These are phyloP conservation scores for Apis mellifera DNA, from an alignment of 1,140 invertebrate genomes.

Conservation along the genomic window Amel_HAv3.1 CM009936.2:3652001-3652500, in stretches of 20 bases:
- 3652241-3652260: background rate
- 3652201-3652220: background rate
- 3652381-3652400: too few species aligned
- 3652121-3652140: conserved; percentile 27
- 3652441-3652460: too few species aligned
- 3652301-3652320: background rate
- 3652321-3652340: conserved; percentile 70
- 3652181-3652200: background rate
- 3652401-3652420: too few species aligned
- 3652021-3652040: conserved; percentile 34
- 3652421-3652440: too few species aligned
- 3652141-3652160: conserved; percentile 41
- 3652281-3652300: background rate
- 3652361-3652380: too few species aligned
- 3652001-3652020: background rate
- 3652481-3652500: too few species aligned
- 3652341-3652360: conserved; percentile 30
- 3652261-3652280: conserved; percentile 24
- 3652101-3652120: conserved; percentile 31
- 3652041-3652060: conserved; percentile 11
- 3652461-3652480: too few species aligned
- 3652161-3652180: conserved; percentile 8
- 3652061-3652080: conserved; percentile 9
- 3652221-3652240: background rate
- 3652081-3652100: conserved; percentile 29